Base-by-base conservation (phyloP, 1,140 invertebrate species). In the Cyclargus thomasi region DNA sequence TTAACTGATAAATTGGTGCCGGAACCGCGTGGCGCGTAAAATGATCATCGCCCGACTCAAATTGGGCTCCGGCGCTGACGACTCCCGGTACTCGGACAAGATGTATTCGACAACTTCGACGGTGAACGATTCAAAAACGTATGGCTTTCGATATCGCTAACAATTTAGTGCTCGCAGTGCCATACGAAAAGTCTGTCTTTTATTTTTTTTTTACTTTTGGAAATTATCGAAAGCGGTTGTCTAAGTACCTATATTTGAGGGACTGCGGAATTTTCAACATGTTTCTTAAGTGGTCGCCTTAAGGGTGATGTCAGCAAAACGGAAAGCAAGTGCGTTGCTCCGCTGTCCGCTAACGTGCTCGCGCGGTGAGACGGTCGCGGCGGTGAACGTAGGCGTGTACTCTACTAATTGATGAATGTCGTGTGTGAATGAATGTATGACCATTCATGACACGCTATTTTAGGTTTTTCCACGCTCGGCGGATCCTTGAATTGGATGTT, bases 1-100 rank as follows among this genome's bases (percentile, higher is more conserved):
- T 82, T 83, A 89, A 89, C 81, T 88, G 86, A 86, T 89, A 88
- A 88, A 89, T 89, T 85, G 83, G 78, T 80, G 75, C 79, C 85
- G 85, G 86, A 89, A 89, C 84, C 70, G 79, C 74, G 79, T 81
- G 79, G 77, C 79, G 78, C 81, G 85, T 87, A 84, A 86, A 89
- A 81, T 81, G 81, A 86, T 86, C 74, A 83, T 82, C 82, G 78
- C 75, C 66, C 66, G 73, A 71, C 78, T 78, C 76, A 72, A 77
- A 78, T 75, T 75, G 74, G 73, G 70, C 75, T 74, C 67, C 70
- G 71, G 68, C 59, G 73, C 67, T 63, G 77, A 20, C 74, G 68
- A 36, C 70, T 77, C 73, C 2, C 5, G 29, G 29, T 6, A 29
- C 29, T 29, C 8, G 29, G 29, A 8, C 29, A 29, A 29, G 29